Conservation (phyloP, 64 coral and sea anemone genomes). For the Porites lutea region DNA sequence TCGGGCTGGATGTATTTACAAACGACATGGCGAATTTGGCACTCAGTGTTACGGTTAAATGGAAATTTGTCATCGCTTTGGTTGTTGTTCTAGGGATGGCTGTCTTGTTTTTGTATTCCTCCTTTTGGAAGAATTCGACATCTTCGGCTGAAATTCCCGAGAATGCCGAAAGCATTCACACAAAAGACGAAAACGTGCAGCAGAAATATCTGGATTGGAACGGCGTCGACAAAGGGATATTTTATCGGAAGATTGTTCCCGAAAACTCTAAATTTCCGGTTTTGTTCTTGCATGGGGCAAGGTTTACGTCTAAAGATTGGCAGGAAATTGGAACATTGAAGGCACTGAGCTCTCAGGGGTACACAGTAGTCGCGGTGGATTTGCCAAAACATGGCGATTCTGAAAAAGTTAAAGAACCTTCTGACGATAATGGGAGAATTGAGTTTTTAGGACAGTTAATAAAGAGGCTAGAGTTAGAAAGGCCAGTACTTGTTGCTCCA, state of each 20-base stretch:
- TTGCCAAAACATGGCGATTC: constrained; percentile 83
- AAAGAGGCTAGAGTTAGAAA: constrained; percentile 3
- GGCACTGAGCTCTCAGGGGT: constrained; percentile 59
- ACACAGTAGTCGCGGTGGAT: constrained; percentile 83
- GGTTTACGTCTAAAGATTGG: constrained; percentile 86
- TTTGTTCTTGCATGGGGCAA: constrained; percentile 79
- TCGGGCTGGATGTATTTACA: no score
- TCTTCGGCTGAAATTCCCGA: not conserved
- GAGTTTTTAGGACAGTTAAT: constrained; percentile 73
- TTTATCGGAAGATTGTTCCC: constrained; percentile 65
- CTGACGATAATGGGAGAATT: constrained; percentile 26
- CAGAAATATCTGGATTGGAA: constrained; percentile 25
- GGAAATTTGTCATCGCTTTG: constrained; percentile 1
- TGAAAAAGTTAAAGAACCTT: not conserved
- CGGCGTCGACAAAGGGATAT: constrained; percentile 61
- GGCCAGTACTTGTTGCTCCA: constrained; percentile 82
- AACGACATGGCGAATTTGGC: constrained; percentile 25
- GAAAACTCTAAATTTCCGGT: constrained; percentile 50
- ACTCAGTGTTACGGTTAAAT: not conserved
- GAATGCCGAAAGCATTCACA: not conserved
- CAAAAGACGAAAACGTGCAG: not conserved
- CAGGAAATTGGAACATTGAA: constrained; percentile 77
- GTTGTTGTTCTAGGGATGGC: not conserved
- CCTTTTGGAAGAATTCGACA: not conserved
- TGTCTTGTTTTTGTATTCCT: not conserved